Percentiles rank a stretch among this genome's conserved stretches.
Conservation (phyloP, 2,113 vertebrate genomes). For the Grantiella picta region DNA sequence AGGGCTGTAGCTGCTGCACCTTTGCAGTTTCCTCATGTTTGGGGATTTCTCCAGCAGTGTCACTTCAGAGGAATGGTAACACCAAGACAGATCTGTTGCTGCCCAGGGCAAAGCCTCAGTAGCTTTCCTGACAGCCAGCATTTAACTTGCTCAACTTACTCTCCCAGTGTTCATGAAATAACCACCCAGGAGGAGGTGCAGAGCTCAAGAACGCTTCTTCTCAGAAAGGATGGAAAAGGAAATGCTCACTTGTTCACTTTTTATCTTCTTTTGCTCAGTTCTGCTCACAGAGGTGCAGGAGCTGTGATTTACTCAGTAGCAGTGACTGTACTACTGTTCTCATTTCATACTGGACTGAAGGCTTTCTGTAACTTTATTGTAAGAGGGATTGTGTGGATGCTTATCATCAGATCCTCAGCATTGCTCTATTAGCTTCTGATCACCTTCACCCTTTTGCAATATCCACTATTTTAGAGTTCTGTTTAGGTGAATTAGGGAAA, state of each 20-base stretch:
- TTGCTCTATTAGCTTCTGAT: background rate
- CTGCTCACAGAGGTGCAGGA: background rate
- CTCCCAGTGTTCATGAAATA: background rate
- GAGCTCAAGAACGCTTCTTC: background rate
- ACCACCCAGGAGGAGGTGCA: background rate
- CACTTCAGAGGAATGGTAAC: background rate
- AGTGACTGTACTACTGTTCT: background rate
- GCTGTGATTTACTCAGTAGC: background rate
- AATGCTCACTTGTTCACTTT: background rate
- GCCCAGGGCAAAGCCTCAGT: background rate
- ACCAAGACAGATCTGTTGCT: background rate
- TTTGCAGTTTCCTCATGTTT: background rate
- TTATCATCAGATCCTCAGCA: background rate
- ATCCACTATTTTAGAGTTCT: background rate
- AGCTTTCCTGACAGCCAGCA: background rate
- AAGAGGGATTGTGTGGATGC: background rate
- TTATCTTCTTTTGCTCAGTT: background rate
- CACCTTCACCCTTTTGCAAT: background rate
- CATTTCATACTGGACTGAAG: background rate
- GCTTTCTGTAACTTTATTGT: background rate
- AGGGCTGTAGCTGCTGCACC: background rate
- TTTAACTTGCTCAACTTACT: background rate
- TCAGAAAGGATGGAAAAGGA: background rate
- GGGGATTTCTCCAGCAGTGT: background rate
- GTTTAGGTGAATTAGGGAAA: background rate